Percentiles rank a stretch among this genome's conserved stretches.
phyloP scores from a whole-genome alignment of 2,888 invertebrate species.

The Machimus atricapillus region DNA sequence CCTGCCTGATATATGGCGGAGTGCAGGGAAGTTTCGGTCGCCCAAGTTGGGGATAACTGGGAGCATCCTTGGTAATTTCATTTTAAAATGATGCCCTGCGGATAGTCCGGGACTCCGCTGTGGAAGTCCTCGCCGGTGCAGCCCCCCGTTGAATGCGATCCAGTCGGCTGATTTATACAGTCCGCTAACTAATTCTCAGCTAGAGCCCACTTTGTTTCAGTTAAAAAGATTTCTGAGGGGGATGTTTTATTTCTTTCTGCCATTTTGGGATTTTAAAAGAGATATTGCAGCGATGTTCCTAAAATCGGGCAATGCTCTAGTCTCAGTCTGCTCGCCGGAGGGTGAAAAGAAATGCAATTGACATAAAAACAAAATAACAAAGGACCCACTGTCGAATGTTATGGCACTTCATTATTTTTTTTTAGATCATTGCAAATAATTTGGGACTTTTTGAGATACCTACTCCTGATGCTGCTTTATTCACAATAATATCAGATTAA shows the following conservation, averaged over 20 bases:
- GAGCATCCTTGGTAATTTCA: background rate
- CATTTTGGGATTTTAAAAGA: background rate
- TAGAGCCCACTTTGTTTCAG: background rate
- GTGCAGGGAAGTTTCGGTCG: background rate
- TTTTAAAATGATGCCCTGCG: background rate
- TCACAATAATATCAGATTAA: background rate
- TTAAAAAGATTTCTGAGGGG: background rate
- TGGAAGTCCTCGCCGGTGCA: background rate
- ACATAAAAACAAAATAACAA: background rate
- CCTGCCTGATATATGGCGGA: background rate
- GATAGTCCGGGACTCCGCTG: background rate
- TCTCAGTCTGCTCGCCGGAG: background rate
- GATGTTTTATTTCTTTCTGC: background rate
- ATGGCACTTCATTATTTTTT: background rate
- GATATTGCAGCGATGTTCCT: background rate
- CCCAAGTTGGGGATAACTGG: background rate
- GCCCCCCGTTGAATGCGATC: background rate
- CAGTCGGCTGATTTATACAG: background rate
- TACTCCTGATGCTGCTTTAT: background rate
- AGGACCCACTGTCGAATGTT: background rate
- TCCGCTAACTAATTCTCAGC: background rate
- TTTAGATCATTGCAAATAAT: background rate
- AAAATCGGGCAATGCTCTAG: background rate
- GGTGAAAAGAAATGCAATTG: background rate
- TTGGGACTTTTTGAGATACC: background rate